Base-by-base conservation (phyloP, 2,888 invertebrate species). In the Andrena bucephala region DNA sequence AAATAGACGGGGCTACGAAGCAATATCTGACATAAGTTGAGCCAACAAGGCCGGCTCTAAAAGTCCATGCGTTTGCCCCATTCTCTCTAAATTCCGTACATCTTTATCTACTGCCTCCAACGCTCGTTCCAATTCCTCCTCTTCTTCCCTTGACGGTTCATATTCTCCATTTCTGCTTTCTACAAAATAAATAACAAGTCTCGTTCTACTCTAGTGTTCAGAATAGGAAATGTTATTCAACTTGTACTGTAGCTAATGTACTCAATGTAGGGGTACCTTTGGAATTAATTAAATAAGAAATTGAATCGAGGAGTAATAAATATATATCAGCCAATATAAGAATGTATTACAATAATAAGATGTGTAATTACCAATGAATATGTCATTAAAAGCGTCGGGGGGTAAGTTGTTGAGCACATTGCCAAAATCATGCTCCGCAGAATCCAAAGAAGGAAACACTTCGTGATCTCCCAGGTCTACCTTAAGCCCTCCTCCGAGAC, bases 51-150 rank as follows among this genome's bases (percentile, higher is more conserved):
- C 92, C 31, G 96, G 96, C 91, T 96, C 96, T 69, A 95, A 92
- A 78, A 95, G 93, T 77, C 95, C 95, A 82, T 95, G 95, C 5
- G 95, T 94, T 87, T 95, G 95, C 73, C 96, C 96, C 93, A 96
- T 94, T 93, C 96, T 96, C 92, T 96, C 96, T 89, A 96, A 94
- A 77, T 96, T 96, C 93, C 96, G 96, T 27, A 96, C 96, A 91
- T 96, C 96, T 92, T 96, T 96, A 92, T 97, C 97, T 62, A 97
- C 97, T 66, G 96, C 96, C 88, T 97, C 97, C 84, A 98, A 94
- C 8, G 98, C 98, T 80, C 98, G 96, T 92, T 98, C 98, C 89
- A 98, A 94, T 93, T 98, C 98, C 87, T 98, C 98, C 50, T 97
- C 97, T 94, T 98, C 98, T 92, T 97, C 98, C 92, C 96, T 95